Percentiles rank a stretch among this genome's conserved stretches.
phyloP scores from a whole-genome alignment of 1,140 invertebrate species.

The Neodiprion lecontei region DNA sequence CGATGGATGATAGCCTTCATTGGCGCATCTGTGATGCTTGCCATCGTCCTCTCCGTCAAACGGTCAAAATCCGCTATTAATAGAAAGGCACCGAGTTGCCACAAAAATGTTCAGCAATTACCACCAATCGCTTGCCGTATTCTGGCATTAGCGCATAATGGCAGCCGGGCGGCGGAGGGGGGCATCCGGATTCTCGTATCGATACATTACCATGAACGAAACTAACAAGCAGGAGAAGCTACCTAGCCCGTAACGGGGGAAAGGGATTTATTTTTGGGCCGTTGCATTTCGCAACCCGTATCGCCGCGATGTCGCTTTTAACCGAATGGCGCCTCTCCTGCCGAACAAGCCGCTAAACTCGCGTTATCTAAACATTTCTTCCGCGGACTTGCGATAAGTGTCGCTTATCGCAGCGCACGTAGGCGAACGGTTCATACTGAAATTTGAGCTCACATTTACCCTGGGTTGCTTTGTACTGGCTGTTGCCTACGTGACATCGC shows the following conservation, averaged over 20 bases:
- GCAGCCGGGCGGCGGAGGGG: background rate
- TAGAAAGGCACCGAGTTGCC: constrained; percentile 6
- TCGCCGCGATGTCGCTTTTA: too few relatives aligned
- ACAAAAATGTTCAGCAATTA: background rate
- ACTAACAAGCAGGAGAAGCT: background rate
- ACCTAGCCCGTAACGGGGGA: background rate
- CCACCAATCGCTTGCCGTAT: background rate
- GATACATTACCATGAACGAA: too few relatives aligned
- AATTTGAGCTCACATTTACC: too few relatives aligned
- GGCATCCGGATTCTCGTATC: background rate
- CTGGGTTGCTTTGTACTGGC: too few relatives aligned
- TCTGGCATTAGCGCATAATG: background rate
- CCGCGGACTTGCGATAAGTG: too few relatives aligned
- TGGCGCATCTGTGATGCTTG: constrained; percentile 6
- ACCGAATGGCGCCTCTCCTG: too few relatives aligned
- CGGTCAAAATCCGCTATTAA: background rate
- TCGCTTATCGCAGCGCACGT: too few relatives aligned
- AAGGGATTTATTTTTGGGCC: constrained; percentile 22
- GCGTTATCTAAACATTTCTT: too few relatives aligned
- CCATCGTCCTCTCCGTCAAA: background rate
- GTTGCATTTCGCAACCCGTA: constrained; percentile 23
- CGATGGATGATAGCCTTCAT: background rate
- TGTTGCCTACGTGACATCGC: too few relatives aligned
- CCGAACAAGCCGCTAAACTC: too few relatives aligned
- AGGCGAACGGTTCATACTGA: too few relatives aligned